A percentile compares a stretch with the other conserved stretches of the same genome.
These are phyloP conservation scores for Temnothorax curvispinosus DNA, from an alignment of 1,140 invertebrate species.

Conservation along the genomic window DNA sequence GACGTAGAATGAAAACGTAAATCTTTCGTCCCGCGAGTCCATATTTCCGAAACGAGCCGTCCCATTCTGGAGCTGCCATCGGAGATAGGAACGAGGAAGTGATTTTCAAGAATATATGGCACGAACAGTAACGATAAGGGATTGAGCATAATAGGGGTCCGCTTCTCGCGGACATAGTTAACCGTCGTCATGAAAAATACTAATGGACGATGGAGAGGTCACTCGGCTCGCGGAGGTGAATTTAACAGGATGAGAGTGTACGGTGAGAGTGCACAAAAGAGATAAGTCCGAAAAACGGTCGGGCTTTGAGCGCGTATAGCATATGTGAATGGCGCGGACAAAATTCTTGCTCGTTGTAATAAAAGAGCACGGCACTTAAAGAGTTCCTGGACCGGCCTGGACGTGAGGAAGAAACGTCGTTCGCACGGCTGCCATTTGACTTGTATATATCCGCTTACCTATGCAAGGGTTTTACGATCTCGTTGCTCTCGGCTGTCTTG, in stretches of 20 bases:
- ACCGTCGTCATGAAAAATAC: conserved; percentile 81
- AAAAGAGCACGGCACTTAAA: not conserved
- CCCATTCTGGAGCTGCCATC: conserved; percentile 48
- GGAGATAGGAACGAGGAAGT: conserved; percentile 69
- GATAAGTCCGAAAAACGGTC: conserved; percentile 72
- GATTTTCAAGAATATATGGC: conserved; percentile 78
- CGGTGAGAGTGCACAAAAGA: conserved; percentile 71
- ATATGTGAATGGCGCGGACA: conserved; percentile 63
- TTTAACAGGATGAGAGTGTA: conserved; percentile 73
- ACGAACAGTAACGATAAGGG: conserved; percentile 80
- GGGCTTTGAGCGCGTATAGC: conserved; percentile 70
- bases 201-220: conserved; percentile 79
- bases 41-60: conserved; percentile 66
- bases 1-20: conserved; percentile 29
- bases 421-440: not conserved
- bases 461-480: conserved; percentile 52
- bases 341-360: conserved; percentile 10
- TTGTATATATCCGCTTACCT: not conserved
- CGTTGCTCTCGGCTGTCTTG: conserved; percentile 28
- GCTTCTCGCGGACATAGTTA: conserved; percentile 78
- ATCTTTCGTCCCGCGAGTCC: conserved; percentile 26
- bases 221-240: conserved; percentile 79
- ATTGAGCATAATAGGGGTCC: conserved; percentile 80
- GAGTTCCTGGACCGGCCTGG: not conserved
- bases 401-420: conserved; percentile 12